These are phyloP conservation scores for Hirtodrosophila duncani DNA, from an alignment of 2,888 invertebrate species.

Conservation along the genomic window DNA sequence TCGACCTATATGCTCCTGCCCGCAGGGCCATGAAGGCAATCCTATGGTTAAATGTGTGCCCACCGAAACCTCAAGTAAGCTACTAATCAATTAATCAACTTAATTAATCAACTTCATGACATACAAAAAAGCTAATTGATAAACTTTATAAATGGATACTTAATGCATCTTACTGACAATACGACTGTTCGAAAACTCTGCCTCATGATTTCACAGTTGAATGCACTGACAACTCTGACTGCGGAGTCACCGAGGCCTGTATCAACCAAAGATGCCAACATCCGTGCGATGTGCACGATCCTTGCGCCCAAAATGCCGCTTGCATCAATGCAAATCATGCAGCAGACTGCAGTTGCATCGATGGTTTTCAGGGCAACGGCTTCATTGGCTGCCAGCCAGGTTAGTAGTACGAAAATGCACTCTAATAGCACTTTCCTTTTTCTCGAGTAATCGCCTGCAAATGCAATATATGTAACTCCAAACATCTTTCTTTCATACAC, in stretches of 20 bases:
- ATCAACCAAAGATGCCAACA: constrained; percentile 90
- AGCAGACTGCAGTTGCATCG: constrained; percentile 90
- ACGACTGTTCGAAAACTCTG: too few species aligned
- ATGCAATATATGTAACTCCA: constrained; percentile 45
- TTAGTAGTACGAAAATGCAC: constrained; percentile 75
- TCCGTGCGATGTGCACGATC: constrained; percentile 91
- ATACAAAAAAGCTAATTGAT: constrained; percentile 13
- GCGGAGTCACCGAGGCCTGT: constrained; percentile 91
- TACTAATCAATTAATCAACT: constrained; percentile 62
- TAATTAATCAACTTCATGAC: constrained; percentile 24
- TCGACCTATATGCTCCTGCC: constrained; percentile 89
- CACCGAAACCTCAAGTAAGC: constrained; percentile 85
- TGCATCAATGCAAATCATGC: constrained; percentile 93
- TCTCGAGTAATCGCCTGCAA: constrained; percentile 44
- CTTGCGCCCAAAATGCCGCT: constrained; percentile 89
- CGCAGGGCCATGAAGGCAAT: constrained; percentile 88
- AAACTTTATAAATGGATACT: too few species aligned
- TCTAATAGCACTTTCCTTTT: constrained; percentile 38
- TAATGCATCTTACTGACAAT: constrained; percentile 27
- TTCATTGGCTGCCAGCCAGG: constrained; percentile 89
- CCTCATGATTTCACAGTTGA: constrained; percentile 84
- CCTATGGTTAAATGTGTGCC: constrained; percentile 89
- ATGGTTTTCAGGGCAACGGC: constrained; percentile 92
- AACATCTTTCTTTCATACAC: constrained; percentile 63
- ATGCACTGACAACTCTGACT: constrained; percentile 92